These are phyloP conservation scores for Coreoperca whiteheadi DNA, from an alignment of 2,113 vertebrate species.

Conservation along the genomic window DNA sequence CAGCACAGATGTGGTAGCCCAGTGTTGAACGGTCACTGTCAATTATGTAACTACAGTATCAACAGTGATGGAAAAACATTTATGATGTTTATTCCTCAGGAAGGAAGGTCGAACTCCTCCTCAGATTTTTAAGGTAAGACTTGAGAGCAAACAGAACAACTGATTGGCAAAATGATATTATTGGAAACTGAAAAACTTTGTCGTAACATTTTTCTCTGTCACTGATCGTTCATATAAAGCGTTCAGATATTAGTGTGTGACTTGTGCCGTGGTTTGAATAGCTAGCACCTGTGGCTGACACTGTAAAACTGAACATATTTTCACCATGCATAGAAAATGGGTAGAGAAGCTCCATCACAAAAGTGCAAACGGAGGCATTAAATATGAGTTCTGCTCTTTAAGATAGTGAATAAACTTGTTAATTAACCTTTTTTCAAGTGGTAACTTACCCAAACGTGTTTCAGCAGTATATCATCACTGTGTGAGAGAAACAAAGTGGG, in stretches of 20 bases:
- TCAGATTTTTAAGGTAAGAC: constrained; percentile 6
- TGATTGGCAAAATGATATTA: background rate
- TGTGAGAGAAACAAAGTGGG: background rate
- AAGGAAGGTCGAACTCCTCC: background rate
- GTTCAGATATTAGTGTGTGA: background rate
- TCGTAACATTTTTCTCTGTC: too few species aligned
- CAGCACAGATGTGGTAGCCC: background rate
- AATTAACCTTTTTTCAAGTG: constrained; percentile 21
- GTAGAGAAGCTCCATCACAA: background rate
- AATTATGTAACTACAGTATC: background rate
- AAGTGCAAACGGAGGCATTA: background rate
- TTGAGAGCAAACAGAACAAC: background rate
- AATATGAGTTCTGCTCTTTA: background rate
- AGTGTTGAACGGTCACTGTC: background rate
- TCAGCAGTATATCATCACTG: constrained; percentile 1
- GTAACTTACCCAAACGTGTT: constrained; percentile 6
- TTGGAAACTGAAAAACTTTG: too few species aligned
- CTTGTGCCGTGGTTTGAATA: constrained; percentile 3
- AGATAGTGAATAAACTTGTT: constrained; percentile 24
- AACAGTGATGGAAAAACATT: constrained; percentile 14
- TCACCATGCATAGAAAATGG: background rate
- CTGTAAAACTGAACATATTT: background rate
- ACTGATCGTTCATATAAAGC: background rate
- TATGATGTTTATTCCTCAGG: constrained; percentile 6
- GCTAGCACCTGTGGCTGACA: background rate